These are phyloP conservation scores for Poicephalus gulielmi DNA, from an alignment of 2,113 vertebrate species.

Conservation along the genomic window DNA sequence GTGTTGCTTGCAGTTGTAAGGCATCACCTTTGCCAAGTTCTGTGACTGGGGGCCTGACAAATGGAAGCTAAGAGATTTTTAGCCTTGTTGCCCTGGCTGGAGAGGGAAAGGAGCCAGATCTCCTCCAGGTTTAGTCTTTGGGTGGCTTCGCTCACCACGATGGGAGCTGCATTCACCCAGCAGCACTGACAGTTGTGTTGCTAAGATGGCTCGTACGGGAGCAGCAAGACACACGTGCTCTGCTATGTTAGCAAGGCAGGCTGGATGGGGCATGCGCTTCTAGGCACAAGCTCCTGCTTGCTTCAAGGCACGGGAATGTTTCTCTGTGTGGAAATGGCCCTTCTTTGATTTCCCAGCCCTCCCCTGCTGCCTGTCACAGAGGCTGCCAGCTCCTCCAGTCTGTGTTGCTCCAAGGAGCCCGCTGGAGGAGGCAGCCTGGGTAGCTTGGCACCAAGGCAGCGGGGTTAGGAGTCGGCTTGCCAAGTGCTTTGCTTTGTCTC, in stretches of 20 bases:
- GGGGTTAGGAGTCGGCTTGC: neutral
- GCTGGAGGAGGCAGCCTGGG: neutral
- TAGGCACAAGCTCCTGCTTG: constrained; percentile 66
- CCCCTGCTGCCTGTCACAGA: neutral
- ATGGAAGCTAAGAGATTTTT: neutral
- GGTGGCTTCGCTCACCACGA: neutral
- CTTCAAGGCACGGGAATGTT: constrained; percentile 18
- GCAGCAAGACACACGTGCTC: neutral
- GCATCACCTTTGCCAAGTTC: neutral
- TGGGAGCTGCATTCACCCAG: neutral
- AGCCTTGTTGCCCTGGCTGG: fast-evolving
- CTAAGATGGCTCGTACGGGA: neutral
- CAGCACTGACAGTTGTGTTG: fast-evolving
- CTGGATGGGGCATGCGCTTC: neutral
- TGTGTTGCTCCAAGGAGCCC: neutral
- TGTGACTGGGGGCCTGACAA: neutral
- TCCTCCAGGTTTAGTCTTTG: neutral
- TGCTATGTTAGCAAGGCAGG: fast-evolving
- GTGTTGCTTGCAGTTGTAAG: neutral
- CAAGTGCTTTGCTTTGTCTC: constrained; percentile 4
- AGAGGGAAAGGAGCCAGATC: neutral
- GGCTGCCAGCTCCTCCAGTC: neutral
- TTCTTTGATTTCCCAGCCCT: constrained; percentile 31
- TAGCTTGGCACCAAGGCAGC: neutral
- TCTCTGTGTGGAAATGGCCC: constrained; percentile 4